Base-by-base conservation (phyloP, 2,888 invertebrate genomes). In the Bembecia ichneumoniformis region DNA sequence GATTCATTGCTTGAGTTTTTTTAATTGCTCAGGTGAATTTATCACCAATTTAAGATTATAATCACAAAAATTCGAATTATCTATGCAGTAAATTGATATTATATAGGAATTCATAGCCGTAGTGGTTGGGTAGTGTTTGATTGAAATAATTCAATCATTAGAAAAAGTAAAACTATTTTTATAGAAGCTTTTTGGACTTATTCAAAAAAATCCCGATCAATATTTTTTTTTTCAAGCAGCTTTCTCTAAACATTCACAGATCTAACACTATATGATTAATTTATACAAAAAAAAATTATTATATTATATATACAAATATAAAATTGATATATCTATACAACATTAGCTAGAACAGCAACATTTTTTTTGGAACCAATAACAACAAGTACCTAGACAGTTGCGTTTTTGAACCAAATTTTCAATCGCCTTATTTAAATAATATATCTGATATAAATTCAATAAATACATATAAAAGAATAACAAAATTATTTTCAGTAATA, bases 291-390 rank as follows among this genome's bases (percentile, higher is more conserved):
- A 80, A 60, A 57, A 55, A 76, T 79, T 77, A 64, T 77, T 78
- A 78, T 80, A 78, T 79, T 78, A 78, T 80, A 78, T 79, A 79
- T 81, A 84, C 77, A 83, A 80, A 82, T 82, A 83, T 80, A 77
- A 81, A 82, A 79, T 80, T 77, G 78, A 81, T 78, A 78, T 73
- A 74, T 74, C 74, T 80, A 73, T 77, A 77, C 77, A 81, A 78
- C 71, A 70, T 76, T 73, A 64, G 74, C 72, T 66, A 60, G 55
- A 58, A 50, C 58, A 69, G 71, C 72, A 72, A 71, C 66, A 64
- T 63, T 60, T 60, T 67, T 60, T 64, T 67, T 64, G 66, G 70
- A 77, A 77, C 70, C 54, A 68, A 67, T 76, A 77, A 81, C 74
- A 74, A 77, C 81, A 82, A 81, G 80, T 80, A 79, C 76, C 70